These are phyloP conservation scores for Hyphantria cunea DNA, from an alignment of 1,140 invertebrate genomes.

Conservation along the genomic window DNA sequence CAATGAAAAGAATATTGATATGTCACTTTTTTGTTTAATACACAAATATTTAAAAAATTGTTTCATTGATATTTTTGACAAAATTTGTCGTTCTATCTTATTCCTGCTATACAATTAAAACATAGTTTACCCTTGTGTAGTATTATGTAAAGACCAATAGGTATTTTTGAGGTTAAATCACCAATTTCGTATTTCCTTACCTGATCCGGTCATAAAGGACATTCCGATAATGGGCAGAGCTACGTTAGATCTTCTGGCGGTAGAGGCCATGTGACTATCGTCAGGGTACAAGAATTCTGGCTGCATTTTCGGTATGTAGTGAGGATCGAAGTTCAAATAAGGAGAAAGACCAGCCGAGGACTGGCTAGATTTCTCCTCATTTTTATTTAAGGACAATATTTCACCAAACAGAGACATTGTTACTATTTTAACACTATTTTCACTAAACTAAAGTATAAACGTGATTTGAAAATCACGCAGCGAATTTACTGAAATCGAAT, in stretches of 20 bases:
- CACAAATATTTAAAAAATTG: background rate
- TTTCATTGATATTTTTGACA: background rate
- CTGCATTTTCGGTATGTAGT: constrained; percentile 90
- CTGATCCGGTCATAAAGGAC: constrained; percentile 91
- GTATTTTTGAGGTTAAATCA: constrained; percentile 60
- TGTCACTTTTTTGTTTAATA: background rate
- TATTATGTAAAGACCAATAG: constrained; percentile 56
- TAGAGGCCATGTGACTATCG: constrained; percentile 80
- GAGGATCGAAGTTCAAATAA: constrained; percentile 95
- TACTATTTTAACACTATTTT: constrained; percentile 53
- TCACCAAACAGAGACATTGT: constrained; percentile 76
- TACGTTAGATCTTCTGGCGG: constrained; percentile 83
- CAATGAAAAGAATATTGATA: no score
- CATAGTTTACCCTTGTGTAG: constrained; percentile 11
- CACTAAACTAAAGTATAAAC: constrained; percentile 57
- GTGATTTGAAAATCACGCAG: constrained; percentile 53
- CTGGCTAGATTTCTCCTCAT: constrained; percentile 62
- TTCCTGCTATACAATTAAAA: background rate
- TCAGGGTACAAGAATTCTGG: constrained; percentile 97
- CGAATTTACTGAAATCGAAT: constrained; percentile 51
- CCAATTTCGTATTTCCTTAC: constrained; percentile 44
- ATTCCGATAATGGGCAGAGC: constrained; percentile 97
- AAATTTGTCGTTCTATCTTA: background rate
- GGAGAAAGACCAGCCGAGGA: constrained; percentile 87
- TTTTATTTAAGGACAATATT: constrained; percentile 66